A percentile compares a stretch with the other conserved stretches of the same genome.
Evolutionary conservation across 30 jellyfish, hydroid and myxozoan species (phyloP).

Genomic region (Catostylus mosaicus): DNA sequence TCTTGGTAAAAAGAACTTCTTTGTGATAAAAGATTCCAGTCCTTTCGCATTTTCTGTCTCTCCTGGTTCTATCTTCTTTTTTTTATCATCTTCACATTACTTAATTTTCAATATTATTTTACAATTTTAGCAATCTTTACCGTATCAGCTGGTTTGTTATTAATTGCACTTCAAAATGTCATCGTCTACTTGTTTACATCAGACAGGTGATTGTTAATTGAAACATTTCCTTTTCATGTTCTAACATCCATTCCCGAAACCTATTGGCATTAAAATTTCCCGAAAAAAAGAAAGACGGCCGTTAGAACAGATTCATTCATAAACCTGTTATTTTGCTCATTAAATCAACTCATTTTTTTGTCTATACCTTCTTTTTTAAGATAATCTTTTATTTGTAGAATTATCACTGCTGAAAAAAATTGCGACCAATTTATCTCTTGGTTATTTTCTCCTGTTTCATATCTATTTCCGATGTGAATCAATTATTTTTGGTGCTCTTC

Average conservation of each 20-base stretch:
- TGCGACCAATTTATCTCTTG: too few relatives aligned
- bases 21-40: neutral
- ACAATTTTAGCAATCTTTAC: constrained; percentile 2
- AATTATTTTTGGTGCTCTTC: too few relatives aligned
- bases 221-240: neutral
- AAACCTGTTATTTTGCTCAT: neutral
- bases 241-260: too few relatives aligned
- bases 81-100: neutral
- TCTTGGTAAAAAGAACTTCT: neutral
- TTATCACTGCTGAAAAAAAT: too few relatives aligned
- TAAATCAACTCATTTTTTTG: too few relatives aligned
- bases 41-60: neutral
- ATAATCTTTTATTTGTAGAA: too few relatives aligned
- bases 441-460: too few relatives aligned
- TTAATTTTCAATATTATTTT: neutral
- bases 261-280: too few relatives aligned
- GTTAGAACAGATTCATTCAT: neutral
- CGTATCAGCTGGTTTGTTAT: constrained; percentile 6
- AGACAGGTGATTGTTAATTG: constrained; percentile 20
- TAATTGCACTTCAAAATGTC: constrained; percentile 25
- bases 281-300: neutral
- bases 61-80: neutral
- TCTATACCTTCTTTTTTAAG: too few relatives aligned
- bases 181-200: constrained; percentile 44
- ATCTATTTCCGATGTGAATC: too few relatives aligned